Base-by-base conservation (phyloP, 2,797 vertebrate genomes). In the Champsocephalus esox region DNA sequence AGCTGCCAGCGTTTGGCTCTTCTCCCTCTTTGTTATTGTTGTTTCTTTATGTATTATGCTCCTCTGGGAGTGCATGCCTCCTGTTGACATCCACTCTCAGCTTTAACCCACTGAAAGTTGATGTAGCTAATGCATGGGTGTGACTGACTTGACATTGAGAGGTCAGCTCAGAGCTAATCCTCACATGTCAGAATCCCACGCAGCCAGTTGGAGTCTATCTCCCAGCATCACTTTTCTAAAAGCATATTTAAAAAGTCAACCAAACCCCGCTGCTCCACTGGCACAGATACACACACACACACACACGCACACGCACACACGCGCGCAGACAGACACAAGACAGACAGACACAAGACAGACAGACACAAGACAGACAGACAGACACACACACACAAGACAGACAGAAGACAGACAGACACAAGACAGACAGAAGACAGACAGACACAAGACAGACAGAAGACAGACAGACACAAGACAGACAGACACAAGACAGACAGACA, bases 211-310 rank as follows among this genome's bases (percentile, higher is more conserved):
- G 11, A 68, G 46, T 77, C 34, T 58, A 9, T 16, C 70, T 59
- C 28, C 1, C 2, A 13, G 72, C 38, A 19, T 50, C 46, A 19
- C 66, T 51, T 70, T 45, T 81, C 34, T 77, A 46, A 74, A 83
- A 73, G 67, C 72, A 79, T 77, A 71, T 77, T 84, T 77, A 21
- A 82, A 43, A 55, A 77, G 76, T 74, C 66, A 71, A 58, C 51
- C 64, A n/a, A 57, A 71, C 32, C 48, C 61, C 43, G 56, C 61
- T 75, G 68, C 76, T 77, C 28, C 60, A 60, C 45, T 73, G 83
- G 79, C 75, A 73, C 71, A 67, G 14, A 80, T 62, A 28, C 38
- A 3, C 28, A 38, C 69, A 21, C 43, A 34, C 56, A n/a, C 0
- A 49, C 48, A 8, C 38, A 5, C 28, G 32, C 66, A n/a, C 43